These are phyloP conservation scores for Catocala nupta DNA, from an alignment of 2,888 invertebrate species.

Conservation along the genomic window DNA sequence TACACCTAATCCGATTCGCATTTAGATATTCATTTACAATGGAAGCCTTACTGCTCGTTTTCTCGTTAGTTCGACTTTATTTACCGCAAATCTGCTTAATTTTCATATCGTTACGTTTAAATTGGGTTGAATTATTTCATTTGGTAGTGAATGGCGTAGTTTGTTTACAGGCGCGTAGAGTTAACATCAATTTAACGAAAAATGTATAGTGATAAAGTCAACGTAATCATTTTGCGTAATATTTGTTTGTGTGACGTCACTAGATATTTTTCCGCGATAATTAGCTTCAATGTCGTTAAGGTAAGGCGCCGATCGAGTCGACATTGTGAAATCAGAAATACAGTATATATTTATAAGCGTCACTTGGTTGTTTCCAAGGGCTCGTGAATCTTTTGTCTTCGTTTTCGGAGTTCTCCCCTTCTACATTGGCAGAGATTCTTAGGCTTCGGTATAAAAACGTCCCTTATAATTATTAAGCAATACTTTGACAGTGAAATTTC, in stretches of 20 bases:
- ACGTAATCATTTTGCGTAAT: background rate
- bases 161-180: background rate
- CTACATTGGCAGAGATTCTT: conserved; percentile 49
- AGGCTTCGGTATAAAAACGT: conserved; percentile 44
- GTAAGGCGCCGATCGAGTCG: conserved; percentile 48
- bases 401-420: conserved; percentile 50
- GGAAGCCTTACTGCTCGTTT: conserved; percentile 45
- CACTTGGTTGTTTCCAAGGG: conserved; percentile 52
- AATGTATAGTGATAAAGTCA: too few relatives aligned
- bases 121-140: conserved; percentile 14
- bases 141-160: conserved; percentile 19
- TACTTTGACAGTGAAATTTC: conserved; percentile 32
- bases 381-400: conserved; percentile 61
- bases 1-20: conserved; percentile 51
- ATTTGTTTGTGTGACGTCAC: conserved; percentile 14
- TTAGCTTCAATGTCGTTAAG: conserved; percentile 28
- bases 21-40: conserved; percentile 55
- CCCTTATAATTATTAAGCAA: conserved; percentile 43
- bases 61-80: conserved; percentile 36
- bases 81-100: conserved; percentile 22
- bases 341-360: conserved; percentile 53
- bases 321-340: conserved; percentile 38
- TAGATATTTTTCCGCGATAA: conserved; percentile 27
- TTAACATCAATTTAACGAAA: background rate
- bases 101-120: conserved; percentile 23